Base-by-base conservation (phyloP, 1,140 invertebrate genomes). In the Tyrophagus putrescentiae region DNA sequence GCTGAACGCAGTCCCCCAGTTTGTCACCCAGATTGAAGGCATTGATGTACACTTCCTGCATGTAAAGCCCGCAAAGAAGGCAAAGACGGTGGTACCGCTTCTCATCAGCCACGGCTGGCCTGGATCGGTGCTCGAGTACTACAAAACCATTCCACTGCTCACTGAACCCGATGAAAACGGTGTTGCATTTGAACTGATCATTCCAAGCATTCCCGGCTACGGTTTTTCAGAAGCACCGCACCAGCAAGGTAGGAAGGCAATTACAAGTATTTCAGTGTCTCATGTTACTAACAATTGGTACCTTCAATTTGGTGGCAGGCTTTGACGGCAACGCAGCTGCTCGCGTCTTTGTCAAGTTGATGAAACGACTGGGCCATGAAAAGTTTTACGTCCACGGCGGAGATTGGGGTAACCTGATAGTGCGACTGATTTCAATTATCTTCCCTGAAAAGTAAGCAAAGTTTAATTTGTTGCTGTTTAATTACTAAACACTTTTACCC, bases 311-410 rank as follows among this genome's bases (percentile, higher is more conserved):
- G 9, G 21, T 9, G 18, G 41, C 56, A 68, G 72, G 72, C 0
- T 67, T 76, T 21, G 62, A 79, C 27, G 67, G 75, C 1, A 65
- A 77, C 11, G 73, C 87, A 71, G 77, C 83, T 1, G 79, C 79
- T 0, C 75, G 84, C 1, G 73, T 93, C 18, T 79, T 93, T 66
- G 79, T 82, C 33, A 87, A 84, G 68, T 72, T 95, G 13, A 93
- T 94, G 90, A 66, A 75, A 1, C 76, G 84, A 45, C 72, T 94
- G 0, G 84, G 85, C 0, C 78, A 79, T 68, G 67, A 82, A 1
- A 80, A 82, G 67, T 95, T 81, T 70, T 82, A 87, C 58, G 71
- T 83, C 0, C 89, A 93, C 71, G 87, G 87, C 4, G 87, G 87
- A 11, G 89, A 94, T 68, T 77, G 74, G 73, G 75, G 73, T 0